Evolutionary conservation across 1,140 invertebrate genomes (phyloP).

Genomic region (Xylocopa sonorina): DNA sequence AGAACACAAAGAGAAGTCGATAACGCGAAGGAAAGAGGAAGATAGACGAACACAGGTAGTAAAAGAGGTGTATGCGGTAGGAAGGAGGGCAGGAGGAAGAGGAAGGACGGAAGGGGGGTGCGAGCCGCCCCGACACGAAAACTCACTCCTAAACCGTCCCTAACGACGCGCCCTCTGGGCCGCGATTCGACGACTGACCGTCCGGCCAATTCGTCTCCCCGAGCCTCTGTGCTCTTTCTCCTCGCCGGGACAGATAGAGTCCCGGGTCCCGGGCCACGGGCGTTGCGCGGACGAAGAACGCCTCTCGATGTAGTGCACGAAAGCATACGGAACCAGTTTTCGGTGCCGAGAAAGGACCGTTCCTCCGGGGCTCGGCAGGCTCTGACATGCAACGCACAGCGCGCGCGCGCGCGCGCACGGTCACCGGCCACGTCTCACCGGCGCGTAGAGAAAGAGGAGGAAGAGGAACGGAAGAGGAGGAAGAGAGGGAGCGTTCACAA

Average conservation of each 20-base stretch:
- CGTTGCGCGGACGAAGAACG: too few relatives aligned
- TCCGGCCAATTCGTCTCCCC: slow-evolving; percentile 46
- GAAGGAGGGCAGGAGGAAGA: neutral
- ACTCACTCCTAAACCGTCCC: slow-evolving; percentile 70
- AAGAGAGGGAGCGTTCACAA: slow-evolving; percentile 11
- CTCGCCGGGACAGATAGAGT: slow-evolving; percentile 39
- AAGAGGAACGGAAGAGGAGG: neutral
- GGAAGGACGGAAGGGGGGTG: neutral
- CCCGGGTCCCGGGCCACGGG: neutral
- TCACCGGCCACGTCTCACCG: slow-evolving; percentile 5
- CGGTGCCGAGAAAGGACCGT: slow-evolving; percentile 52
- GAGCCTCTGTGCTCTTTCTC: slow-evolving; percentile 13
- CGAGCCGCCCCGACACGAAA: slow-evolving; percentile 63
- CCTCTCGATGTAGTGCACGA: slow-evolving; percentile 53
- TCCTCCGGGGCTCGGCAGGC: slow-evolving; percentile 10
- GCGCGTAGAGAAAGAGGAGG: neutral
- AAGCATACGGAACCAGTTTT: slow-evolving; percentile 66
- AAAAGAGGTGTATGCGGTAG: neutral
- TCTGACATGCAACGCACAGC: slow-evolving; percentile 49
- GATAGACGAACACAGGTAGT: neutral
- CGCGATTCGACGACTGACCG: slow-evolving; percentile 49
- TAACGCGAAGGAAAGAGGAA: neutral
- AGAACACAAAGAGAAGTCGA: too few relatives aligned
- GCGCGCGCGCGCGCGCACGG: slow-evolving; percentile 34
- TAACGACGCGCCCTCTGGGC: slow-evolving; percentile 55